Conservation (phyloP, 2,888 invertebrate species). For the Aleiodes leptofemur region DNA sequence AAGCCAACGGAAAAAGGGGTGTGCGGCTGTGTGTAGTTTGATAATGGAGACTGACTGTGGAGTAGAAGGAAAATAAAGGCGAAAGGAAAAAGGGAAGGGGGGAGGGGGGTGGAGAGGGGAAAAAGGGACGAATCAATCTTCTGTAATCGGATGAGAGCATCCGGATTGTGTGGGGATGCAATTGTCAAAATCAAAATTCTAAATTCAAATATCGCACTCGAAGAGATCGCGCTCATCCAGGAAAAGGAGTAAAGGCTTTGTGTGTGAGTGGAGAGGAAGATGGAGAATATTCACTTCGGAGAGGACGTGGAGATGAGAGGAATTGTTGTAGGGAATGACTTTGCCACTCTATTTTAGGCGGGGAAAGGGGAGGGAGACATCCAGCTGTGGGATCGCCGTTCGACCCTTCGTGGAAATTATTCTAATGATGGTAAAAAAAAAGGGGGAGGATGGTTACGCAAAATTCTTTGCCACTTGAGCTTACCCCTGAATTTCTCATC, state of each 20-base stretch:
- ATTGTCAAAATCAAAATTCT: conserved; percentile 65
- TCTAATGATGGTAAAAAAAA: conserved; percentile 59
- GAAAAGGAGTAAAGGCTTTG: conserved; percentile 28
- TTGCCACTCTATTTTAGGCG: background rate
- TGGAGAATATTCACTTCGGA: conserved; percentile 53
- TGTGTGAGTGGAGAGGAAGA: conserved; percentile 39
- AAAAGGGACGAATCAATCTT: conserved; percentile 58
- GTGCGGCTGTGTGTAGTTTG: conserved; percentile 30
- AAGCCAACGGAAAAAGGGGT: conserved; percentile 42
- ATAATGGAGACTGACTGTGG: conserved; percentile 31
- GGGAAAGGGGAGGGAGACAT: background rate
- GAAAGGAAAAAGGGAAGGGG: conserved; percentile 13
- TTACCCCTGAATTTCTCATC: conserved; percentile 31
- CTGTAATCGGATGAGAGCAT: conserved; percentile 63
- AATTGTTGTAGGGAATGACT: conserved; percentile 36
- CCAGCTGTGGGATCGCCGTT: conserved; percentile 56
- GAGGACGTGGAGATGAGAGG: conserved; percentile 50
- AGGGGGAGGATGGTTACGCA: conserved; percentile 43
- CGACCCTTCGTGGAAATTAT: conserved; percentile 61
- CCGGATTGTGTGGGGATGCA: conserved; percentile 53
- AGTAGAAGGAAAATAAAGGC: conserved; percentile 18
- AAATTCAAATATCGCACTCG: conserved; percentile 68
- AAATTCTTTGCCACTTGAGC: conserved; percentile 40
- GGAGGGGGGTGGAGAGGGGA: conserved; percentile 24
- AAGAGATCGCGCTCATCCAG: conserved; percentile 58